phyloP scores from a whole-genome alignment of 2,797 vertebrate species.

The Neosilurus hyrtlii region DNA sequence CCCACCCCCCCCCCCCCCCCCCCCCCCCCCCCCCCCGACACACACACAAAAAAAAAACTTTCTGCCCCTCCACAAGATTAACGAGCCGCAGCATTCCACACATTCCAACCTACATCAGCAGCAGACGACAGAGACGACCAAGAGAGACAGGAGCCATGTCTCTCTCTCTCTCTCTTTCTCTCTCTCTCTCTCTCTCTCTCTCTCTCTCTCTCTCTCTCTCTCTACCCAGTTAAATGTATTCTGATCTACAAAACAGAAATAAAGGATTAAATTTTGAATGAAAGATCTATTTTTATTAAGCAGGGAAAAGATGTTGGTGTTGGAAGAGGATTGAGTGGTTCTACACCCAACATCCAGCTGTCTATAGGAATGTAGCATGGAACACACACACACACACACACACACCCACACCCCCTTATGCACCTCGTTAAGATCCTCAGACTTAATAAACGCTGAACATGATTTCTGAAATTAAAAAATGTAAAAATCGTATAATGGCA shows the following conservation, averaged over 20 bases:
- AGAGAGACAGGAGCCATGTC: neutral
- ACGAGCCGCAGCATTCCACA: conserved; percentile 56
- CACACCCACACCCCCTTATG: neutral
- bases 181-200: too few species aligned
- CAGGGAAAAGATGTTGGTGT: too few species aligned
- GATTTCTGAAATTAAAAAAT: neutral
- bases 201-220: too few species aligned
- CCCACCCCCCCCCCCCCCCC: neutral
- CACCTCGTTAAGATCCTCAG: neutral
- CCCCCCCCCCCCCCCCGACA: neutral
- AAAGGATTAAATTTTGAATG: neutral
- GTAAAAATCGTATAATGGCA: neutral
- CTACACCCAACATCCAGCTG: conserved; percentile 18
- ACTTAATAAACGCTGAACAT: neutral
- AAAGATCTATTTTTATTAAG: neutral
- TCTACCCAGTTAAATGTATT: neutral
- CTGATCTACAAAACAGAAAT: neutral
- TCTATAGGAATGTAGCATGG: conserved; percentile 9
- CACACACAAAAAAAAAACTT: neutral
- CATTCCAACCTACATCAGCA: conserved; percentile 58
- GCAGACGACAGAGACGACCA: conserved; percentile 41
- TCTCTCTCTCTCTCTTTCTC: too few species aligned
- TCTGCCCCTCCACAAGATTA: conserved; percentile 51
- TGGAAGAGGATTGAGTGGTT: neutral
- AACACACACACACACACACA: neutral